Percentiles rank a stretch among this genome's conserved stretches.
Evolutionary conservation across 2,888 invertebrate genomes (phyloP).

Genomic region (Protophormia terraenovae): DNA sequence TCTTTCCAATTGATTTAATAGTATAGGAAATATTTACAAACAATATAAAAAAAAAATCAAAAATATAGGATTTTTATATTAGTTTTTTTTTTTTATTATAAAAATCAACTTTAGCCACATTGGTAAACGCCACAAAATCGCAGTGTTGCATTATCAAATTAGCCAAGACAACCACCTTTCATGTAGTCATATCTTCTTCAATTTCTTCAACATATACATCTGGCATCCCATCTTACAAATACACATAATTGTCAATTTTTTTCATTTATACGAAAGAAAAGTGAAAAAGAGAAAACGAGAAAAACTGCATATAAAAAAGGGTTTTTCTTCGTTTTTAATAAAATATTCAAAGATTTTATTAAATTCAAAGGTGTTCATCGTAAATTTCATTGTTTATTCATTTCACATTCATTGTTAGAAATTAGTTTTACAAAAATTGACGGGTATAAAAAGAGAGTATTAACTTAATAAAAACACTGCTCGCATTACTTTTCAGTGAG

Average conservation of each 20-base stretch:
- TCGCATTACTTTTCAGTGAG: constrained; percentile 58
- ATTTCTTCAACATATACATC: background rate
- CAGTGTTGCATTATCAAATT: background rate
- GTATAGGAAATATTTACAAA: too few species aligned
- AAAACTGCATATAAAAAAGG: constrained; percentile 47
- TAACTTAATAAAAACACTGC: constrained; percentile 33
- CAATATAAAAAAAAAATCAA: too few species aligned
- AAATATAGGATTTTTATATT: too few species aligned
- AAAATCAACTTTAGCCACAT: background rate
- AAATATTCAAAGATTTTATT: constrained; percentile 58
- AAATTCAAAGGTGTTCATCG: constrained; percentile 44
- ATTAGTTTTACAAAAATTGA: constrained; percentile 18
- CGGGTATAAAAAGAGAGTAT: background rate
- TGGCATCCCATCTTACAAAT: constrained; percentile 36
- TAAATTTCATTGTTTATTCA: constrained; percentile 20
- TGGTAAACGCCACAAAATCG: background rate
- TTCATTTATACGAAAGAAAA: constrained; percentile 58
- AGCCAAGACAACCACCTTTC: background rate
- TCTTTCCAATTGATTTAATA: too few species aligned
- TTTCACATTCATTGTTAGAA: constrained; percentile 23
- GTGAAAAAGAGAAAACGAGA: constrained; percentile 61
- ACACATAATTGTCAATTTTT: constrained; percentile 62
- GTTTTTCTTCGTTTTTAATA: constrained; percentile 64
- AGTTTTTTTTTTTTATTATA: background rate
- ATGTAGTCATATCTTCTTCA: background rate